Conservation (phyloP, 2,797 vertebrate species). For the Lagorchestes hirsutus region DNA sequence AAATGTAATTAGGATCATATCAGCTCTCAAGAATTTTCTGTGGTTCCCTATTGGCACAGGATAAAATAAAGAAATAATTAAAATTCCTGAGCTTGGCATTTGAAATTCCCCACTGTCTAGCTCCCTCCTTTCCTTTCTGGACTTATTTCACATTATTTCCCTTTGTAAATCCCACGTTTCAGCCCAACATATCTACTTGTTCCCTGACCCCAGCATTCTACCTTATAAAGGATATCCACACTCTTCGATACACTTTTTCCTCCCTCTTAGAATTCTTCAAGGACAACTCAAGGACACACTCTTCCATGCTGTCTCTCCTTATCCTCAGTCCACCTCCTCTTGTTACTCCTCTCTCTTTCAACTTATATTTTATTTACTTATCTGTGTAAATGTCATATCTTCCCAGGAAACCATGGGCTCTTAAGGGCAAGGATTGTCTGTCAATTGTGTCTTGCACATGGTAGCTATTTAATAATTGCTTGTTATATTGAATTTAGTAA, state of each 20-base stretch:
- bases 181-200: background rate
- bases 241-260: background rate
- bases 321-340: background rate
- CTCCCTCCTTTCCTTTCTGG: background rate
- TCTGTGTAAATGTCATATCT: background rate
- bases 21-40: background rate
- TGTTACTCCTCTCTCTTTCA: background rate
- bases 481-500: no score
- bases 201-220: background rate
- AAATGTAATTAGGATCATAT: background rate
- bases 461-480: no score
- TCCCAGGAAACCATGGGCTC: background rate
- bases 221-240: background rate
- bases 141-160: background rate
- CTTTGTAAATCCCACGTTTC: background rate
- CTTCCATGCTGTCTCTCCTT: no score
- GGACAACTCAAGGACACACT: no score
- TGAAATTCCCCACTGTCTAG: background rate
- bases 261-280: no score
- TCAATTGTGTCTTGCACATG: background rate
- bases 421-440: background rate
- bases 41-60: background rate
- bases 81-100: background rate
- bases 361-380: background rate
- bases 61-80: background rate